Evolutionary conservation across 2,797 vertebrate genomes (phyloP).

Genomic region (Setipinna tenuifilis): DNA sequence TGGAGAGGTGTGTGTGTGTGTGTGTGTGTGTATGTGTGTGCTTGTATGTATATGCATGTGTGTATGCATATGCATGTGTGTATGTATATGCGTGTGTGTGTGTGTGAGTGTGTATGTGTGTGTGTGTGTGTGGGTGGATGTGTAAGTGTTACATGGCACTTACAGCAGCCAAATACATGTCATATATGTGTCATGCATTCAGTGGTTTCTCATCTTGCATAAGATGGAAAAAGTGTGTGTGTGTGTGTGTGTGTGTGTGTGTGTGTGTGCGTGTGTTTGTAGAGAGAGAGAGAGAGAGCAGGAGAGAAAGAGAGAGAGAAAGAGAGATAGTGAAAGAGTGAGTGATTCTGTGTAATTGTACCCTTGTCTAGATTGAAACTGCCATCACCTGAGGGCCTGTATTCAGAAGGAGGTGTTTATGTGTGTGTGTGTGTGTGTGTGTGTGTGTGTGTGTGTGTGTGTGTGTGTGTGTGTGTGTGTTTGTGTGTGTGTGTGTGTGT

Average conservation of each 20-base stretch:
- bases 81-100: no score
- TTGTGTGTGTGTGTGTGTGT: neutral
- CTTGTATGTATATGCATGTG: no score
- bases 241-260: no score
- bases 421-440: neutral
- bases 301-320: neutral
- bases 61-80: no score
- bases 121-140: neutral
- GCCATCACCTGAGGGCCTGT: neutral
- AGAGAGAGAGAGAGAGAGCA: neutral
- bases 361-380: neutral
- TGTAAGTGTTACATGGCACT: no score
- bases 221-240: neutral
- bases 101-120: neutral
- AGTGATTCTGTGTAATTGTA: neutral
- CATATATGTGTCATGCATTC: no score
- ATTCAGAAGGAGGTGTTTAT: neutral
- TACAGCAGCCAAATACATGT: no score
- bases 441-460: neutral
- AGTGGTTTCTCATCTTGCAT: no score
- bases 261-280: no score
- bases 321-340: neutral
- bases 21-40: neutral
- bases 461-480: conserved; percentile 5
- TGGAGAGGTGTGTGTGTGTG: neutral